phyloP scores from a whole-genome alignment of 2,797 vertebrate genomes.

The Malurus splendens region DNA sequence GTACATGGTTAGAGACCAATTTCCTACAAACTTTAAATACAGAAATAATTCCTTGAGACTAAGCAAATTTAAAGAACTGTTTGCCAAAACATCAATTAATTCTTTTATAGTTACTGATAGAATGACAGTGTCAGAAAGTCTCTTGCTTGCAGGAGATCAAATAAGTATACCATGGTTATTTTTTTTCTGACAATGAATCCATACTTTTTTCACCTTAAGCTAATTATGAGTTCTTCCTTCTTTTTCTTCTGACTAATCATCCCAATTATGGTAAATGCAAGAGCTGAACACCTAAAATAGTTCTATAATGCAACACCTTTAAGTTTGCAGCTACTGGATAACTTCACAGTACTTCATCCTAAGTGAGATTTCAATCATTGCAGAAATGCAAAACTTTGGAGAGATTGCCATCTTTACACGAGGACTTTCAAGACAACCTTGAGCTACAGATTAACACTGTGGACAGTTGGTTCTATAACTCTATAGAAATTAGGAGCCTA shows the following conservation, averaged over 20 bases:
- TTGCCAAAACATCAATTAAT: not conserved
- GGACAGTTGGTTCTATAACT: not conserved
- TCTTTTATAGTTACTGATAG: not conserved
- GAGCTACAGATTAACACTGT: not conserved
- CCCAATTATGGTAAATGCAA: not conserved
- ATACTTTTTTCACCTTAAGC: not conserved
- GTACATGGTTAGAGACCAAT: not conserved
- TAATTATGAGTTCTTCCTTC: not conserved
- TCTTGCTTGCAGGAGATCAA: not conserved
- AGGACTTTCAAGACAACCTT: not conserved
- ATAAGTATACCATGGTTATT: not conserved
- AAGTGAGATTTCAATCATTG: not conserved
- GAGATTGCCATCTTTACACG: not conserved
- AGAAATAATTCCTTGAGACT: slow-evolving; percentile 9
- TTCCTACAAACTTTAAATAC: not conserved
- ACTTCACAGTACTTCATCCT: not conserved
- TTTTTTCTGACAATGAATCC: not conserved
- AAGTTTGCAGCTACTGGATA: not conserved
- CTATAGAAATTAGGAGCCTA: not conserved
- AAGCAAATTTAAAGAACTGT: not conserved
- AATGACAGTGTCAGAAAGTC: not conserved
- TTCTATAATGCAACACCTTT: not conserved
- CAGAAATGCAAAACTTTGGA: not conserved
- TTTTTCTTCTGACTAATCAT: not conserved
- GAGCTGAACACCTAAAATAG: not conserved